Conservation (phyloP, 2,888 invertebrate genomes). For the Drosophila cracens region DNA sequence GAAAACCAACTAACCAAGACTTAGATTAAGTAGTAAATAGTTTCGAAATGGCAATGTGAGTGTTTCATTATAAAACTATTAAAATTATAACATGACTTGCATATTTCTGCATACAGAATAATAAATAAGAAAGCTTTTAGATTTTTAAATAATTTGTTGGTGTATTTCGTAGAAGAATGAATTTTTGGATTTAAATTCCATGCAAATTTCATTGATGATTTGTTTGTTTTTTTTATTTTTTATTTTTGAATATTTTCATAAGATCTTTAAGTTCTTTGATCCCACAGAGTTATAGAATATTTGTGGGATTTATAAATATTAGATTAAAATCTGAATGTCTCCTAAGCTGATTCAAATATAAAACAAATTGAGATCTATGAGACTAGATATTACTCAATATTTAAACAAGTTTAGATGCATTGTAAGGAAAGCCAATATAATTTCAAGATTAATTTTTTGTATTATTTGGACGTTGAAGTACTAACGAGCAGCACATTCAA, state of each 20-base stretch:
- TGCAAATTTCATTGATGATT: not conserved
- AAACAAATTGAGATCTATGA: not conserved
- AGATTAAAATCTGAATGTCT: not conserved
- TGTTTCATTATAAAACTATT: slow-evolving; percentile 15
- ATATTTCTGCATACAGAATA: not conserved
- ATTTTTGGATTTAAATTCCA: not conserved
- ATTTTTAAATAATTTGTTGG: not conserved
- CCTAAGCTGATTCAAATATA: not conserved
- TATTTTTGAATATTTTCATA: not conserved
- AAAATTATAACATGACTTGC: not conserved
- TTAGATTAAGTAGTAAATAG: slow-evolving; percentile 70
- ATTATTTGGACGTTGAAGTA: too few species aligned
- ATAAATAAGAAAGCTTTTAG: slow-evolving; percentile 1
- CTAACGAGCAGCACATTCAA: too few species aligned
- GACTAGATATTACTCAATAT: not conserved
- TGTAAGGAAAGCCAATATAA: not conserved
- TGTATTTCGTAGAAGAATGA: not conserved
- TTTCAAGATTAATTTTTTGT: not conserved
- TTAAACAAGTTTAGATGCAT: not conserved
- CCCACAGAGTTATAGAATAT: not conserved
- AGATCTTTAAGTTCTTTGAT: not conserved
- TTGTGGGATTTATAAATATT: not conserved
- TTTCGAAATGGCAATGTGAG: slow-evolving; percentile 23
- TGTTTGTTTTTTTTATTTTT: not conserved
- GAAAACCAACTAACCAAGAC: slow-evolving; percentile 40